These are phyloP conservation scores for Liopterus haemorrhoidalis DNA, from an alignment of 2,888 invertebrate species.

Conservation along the genomic window DNA sequence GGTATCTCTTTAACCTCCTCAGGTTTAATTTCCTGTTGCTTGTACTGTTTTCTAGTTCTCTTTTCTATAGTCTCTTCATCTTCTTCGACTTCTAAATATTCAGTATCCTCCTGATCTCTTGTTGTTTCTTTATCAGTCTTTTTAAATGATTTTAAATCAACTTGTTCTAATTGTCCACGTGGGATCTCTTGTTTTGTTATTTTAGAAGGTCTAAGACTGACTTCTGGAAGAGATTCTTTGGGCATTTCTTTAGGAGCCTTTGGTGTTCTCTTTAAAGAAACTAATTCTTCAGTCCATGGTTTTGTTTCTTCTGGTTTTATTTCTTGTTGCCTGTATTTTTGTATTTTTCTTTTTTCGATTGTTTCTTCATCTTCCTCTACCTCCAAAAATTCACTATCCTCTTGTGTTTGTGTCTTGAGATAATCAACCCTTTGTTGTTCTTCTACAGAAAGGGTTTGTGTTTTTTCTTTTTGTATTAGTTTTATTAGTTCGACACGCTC, in stretches of 20 bases:
- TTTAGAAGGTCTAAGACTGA: slow-evolving; percentile 45
- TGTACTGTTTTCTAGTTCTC: slow-evolving; percentile 14
- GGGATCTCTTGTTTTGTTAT: slow-evolving; percentile 25
- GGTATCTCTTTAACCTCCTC: neutral
- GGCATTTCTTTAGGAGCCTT: slow-evolving; percentile 42
- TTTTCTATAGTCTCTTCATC: slow-evolving; percentile 14
- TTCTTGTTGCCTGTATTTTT: slow-evolving; percentile 20
- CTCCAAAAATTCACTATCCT: no score
- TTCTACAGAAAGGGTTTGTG: no score
- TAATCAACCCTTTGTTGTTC: no score
- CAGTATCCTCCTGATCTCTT: slow-evolving; percentile 26
- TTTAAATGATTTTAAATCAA: slow-evolving; percentile 27
- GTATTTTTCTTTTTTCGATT: slow-evolving; percentile 19
- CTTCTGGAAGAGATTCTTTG: slow-evolving; percentile 44
- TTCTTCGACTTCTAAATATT: slow-evolving; percentile 25
- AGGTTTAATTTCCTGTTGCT: slow-evolving; percentile 14
- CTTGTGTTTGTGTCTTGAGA: no score
- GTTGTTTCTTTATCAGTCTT: slow-evolving; percentile 24
- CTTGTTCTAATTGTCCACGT: slow-evolving; percentile 30
- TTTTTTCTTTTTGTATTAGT: slow-evolving; percentile 43
- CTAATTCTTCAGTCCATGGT: slow-evolving; percentile 59
- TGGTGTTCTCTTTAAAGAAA: slow-evolving; percentile 50
- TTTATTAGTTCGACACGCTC: slow-evolving; percentile 50
- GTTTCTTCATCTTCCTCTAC: slow-evolving; percentile 19
- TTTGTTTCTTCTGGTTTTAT: neutral